Evolutionary conservation across 2,888 invertebrate genomes (phyloP).

Genomic region (Atethmia centrago): DNA sequence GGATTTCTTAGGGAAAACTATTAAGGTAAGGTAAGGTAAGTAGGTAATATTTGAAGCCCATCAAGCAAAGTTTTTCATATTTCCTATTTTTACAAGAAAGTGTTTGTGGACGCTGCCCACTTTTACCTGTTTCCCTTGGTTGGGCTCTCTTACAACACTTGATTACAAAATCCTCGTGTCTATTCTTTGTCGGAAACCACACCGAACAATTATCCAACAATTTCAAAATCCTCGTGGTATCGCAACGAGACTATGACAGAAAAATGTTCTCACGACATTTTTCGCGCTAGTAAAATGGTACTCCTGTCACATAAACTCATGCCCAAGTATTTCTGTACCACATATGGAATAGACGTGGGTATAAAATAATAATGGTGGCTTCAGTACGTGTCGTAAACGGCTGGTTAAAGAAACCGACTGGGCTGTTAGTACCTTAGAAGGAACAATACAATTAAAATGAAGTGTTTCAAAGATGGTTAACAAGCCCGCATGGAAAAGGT

Average conservation of each 20-base stretch:
- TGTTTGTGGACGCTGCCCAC: neutral
- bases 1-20: neutral
- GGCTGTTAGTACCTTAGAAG: slow-evolving; percentile 14
- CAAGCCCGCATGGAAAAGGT: slow-evolving; percentile 17
- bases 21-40: too few relatives aligned
- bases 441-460: slow-evolving; percentile 37
- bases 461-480: slow-evolving; percentile 21
- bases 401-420: slow-evolving; percentile 36
- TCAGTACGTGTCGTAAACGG: slow-evolving; percentile 43
- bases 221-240: slow-evolving; percentile 41
- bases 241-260: slow-evolving; percentile 24
- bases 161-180: slow-evolving; percentile 20
- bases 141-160: neutral
- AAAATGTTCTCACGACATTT: slow-evolving; percentile 64
- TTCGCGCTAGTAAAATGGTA: slow-evolving; percentile 58
- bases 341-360: slow-evolving; percentile 53
- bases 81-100: neutral
- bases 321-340: slow-evolving; percentile 48
- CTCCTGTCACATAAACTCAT: slow-evolving; percentile 42
- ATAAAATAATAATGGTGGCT: slow-evolving; percentile 48
- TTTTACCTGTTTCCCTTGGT: too few relatives aligned
- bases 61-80: neutral
- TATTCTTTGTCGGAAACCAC: slow-evolving; percentile 26
- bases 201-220: slow-evolving; percentile 33
- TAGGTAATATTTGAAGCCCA: neutral